A percentile compares a stretch with the other conserved stretches of the same genome.
These are phyloP conservation scores for Bolinopsis microptera DNA, from an alignment of 37 sponge, comb jelly and placozoan genomes.

Conservation along the genomic window DNA sequence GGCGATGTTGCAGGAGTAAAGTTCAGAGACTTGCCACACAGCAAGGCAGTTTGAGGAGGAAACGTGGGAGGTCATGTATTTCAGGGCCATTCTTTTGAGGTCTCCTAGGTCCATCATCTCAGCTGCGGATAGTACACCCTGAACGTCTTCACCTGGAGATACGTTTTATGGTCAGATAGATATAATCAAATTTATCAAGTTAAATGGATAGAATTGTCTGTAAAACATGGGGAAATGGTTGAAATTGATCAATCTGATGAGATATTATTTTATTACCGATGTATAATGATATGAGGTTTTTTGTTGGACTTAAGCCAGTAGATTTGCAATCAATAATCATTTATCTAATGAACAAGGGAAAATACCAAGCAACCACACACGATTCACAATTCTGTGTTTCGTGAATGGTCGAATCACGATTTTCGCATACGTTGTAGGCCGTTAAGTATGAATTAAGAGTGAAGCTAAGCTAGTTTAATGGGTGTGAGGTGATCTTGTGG, in stretches of 20 bases:
- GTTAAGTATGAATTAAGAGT: neutral
- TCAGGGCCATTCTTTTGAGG: conserved; percentile 20
- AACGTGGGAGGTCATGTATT: conserved; percentile 54
- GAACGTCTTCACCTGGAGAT: conserved; percentile 36
- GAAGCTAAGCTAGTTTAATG: neutral
- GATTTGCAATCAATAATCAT: neutral
- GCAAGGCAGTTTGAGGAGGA: conserved; percentile 38
- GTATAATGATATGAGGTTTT: no score
- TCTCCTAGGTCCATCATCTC: conserved; percentile 56
- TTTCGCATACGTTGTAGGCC: neutral
- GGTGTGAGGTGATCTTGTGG: neutral
- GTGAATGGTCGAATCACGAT: neutral
- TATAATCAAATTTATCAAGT: no score
- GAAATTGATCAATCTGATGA: no score
- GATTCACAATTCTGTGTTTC: no score
- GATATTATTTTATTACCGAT: no score
- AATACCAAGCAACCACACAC: no score
- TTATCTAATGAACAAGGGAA: no score
- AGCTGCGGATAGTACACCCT: conserved; percentile 12
- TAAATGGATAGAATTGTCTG: neutral
- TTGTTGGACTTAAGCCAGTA: no score
- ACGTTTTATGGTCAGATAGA: no score
- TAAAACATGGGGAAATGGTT: neutral
- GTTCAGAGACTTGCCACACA: conserved; percentile 49
- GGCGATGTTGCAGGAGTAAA: conserved; percentile 56